Percentiles rank a stretch among this genome's conserved stretches.
These are phyloP conservation scores for Noctua janthe DNA, from an alignment of 2,888 invertebrate genomes.

Conservation along the genomic window DNA sequence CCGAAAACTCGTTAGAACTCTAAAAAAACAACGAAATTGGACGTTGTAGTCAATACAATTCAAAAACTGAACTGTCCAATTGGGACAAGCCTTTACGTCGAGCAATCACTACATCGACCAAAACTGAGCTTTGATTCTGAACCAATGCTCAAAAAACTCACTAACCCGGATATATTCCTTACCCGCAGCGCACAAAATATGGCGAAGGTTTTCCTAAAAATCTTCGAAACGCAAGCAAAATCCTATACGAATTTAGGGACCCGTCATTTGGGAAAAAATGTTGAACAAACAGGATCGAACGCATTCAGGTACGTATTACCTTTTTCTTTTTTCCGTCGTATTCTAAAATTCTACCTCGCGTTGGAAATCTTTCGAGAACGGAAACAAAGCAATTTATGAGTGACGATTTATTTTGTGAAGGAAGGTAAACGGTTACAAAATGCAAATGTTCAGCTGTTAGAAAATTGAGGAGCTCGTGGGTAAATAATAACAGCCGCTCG, in stretches of 20 bases:
- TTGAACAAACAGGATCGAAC: conserved; percentile 28
- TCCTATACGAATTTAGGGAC: conserved; percentile 16
- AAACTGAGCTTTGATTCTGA: not conserved
- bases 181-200: conserved; percentile 32
- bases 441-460: not conserved
- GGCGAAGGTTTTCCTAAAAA: conserved; percentile 25
- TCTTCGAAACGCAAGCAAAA: conserved; percentile 34
- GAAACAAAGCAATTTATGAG: not conserved
- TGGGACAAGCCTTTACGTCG: not conserved
- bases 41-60: conserved; percentile 11
- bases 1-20: conserved; percentile 21
- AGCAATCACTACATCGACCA: not conserved
- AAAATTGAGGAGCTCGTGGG: not conserved
- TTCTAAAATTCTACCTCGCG: conserved; percentile 32
- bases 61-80: conserved; percentile 23
- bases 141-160: not conserved
- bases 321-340: conserved; percentile 11
- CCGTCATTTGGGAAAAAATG: conserved; percentile 42
- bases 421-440: conserved; percentile 8
- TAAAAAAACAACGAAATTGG: conserved; percentile 3
- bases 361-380: not conserved
- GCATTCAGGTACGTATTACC: conserved; percentile 22
- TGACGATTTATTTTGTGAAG: not conserved
- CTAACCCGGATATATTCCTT: not conserved
- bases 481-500: too few relatives aligned